phyloP scores from a whole-genome alignment of 2,888 invertebrate species.

The Agrilus biguttatus region DNA sequence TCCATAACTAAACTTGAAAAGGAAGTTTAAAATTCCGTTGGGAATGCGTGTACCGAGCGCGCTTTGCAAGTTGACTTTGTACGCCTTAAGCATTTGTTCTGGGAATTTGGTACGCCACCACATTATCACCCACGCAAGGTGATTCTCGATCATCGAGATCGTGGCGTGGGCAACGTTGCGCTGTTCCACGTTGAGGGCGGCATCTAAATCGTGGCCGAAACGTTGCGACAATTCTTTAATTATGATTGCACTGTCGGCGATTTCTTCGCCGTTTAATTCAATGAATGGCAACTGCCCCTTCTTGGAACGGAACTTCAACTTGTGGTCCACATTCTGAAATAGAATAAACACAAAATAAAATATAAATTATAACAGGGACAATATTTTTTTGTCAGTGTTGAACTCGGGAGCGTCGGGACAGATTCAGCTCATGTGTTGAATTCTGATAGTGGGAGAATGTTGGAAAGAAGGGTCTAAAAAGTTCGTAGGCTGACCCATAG shows the following conservation, averaged over 20 bases:
- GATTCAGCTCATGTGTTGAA: no score
- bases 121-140: conserved; percentile 79
- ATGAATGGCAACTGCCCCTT: conserved; percentile 91
- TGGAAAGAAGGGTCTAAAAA: no score
- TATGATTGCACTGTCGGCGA: conserved; percentile 83
- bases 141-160: conserved; percentile 90
- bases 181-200: conserved; percentile 69
- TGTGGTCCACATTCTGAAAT: conserved; percentile 86
- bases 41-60: conserved; percentile 79
- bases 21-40: conserved; percentile 74
- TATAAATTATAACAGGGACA: neutral
- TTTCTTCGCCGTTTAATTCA: conserved; percentile 87
- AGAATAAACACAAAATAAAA: conserved; percentile 12
- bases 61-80: conserved; percentile 82
- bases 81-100: conserved; percentile 70
- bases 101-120: conserved; percentile 90
- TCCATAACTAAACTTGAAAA: conserved; percentile 76
- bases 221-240: conserved; percentile 75
- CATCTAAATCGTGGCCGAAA: conserved; percentile 73
- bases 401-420: no score
- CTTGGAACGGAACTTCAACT: conserved; percentile 84
- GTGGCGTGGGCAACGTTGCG: conserved; percentile 81
- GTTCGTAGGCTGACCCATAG: no score
- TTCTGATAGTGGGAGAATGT: no score
- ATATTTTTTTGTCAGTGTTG: no score